These are phyloP conservation scores for Notospermus geniculatus DNA, from an alignment of 1,140 invertebrate genomes.

Conservation along the genomic window DNA sequence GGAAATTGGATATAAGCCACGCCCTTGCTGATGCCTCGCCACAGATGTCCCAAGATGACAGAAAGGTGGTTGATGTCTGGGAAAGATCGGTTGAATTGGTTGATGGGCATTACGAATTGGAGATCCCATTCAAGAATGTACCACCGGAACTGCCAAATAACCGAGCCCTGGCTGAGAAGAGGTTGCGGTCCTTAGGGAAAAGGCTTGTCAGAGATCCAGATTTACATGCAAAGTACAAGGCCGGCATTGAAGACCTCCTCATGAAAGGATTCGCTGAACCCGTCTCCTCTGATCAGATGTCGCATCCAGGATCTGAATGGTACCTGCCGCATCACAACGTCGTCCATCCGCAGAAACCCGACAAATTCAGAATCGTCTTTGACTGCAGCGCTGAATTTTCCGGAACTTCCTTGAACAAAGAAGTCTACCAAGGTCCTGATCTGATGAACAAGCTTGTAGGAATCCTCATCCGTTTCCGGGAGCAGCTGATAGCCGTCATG, in stretches of 20 bases:
- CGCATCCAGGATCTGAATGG: not conserved
- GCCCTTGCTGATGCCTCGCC: no score
- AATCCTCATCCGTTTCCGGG: not conserved
- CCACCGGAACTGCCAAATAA: not conserved
- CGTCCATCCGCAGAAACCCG: conserved; percentile 11
- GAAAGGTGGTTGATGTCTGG: not conserved
- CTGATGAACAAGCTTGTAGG: not conserved
- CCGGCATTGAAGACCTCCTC: conserved; percentile 6
- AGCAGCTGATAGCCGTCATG: not conserved
- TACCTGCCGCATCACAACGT: conserved; percentile 4
- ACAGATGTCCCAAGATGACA: conserved; percentile 3
- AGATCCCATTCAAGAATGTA: conserved; percentile 5
- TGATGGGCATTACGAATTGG: not conserved
- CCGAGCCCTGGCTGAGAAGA: not conserved
- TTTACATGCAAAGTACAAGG: not conserved
- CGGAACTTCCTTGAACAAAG: not conserved
- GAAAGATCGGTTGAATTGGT: not conserved
- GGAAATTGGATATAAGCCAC: no score
- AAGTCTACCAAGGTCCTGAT: not conserved
- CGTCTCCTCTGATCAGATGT: not conserved
- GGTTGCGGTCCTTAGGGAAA: not conserved
- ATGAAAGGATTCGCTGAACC: conserved; percentile 4
- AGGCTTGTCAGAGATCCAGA: not conserved
- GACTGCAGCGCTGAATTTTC: not conserved
- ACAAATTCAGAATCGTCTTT: conserved; percentile 6